Percentiles rank a stretch among this genome's conserved stretches.
Conservation (phyloP, 2,797 vertebrate genomes). For the Chrysocyon brachyurus region DNA sequence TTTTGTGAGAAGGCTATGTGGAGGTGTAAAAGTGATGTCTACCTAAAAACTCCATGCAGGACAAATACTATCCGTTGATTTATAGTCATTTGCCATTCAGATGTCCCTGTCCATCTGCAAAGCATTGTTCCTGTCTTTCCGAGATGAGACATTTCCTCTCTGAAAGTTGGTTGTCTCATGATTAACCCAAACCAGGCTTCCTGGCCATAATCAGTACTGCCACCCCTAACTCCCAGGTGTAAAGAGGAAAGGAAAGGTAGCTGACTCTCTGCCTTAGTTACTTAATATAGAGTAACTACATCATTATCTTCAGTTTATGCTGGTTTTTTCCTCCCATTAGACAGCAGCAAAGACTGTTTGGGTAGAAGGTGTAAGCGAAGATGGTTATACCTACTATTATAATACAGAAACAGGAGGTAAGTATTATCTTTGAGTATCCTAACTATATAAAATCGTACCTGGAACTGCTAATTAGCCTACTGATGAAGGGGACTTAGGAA, state of each 20-base stretch:
- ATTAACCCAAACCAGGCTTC: conserved; percentile 30
- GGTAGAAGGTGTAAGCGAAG: conserved; percentile 94
- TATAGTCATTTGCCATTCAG: background rate
- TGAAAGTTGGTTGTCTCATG: background rate
- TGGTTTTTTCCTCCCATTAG: conserved; percentile 84
- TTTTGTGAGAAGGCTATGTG: conserved; percentile 31
- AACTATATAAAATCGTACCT: conserved; percentile 30
- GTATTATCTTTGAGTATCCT: conserved; percentile 56
- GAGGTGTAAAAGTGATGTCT: background rate
- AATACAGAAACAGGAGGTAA: conserved; percentile 95
- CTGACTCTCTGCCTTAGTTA: conserved; percentile 49
- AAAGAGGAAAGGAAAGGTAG: background rate
- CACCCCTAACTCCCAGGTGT: background rate
- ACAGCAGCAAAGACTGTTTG: conserved; percentile 87
- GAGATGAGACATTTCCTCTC: background rate
- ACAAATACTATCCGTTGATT: conserved; percentile 22
- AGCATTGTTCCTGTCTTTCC: conserved; percentile 60
- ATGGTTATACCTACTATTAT: conserved; percentile 96
- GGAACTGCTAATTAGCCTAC: conserved; percentile 9
- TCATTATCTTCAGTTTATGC: conserved; percentile 31
- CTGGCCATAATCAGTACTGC: background rate
- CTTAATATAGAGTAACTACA: background rate
- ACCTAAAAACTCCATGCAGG: background rate
- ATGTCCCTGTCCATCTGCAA: background rate
- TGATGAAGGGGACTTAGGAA: conserved; percentile 2